Percentiles rank a stretch among this genome's conserved stretches.
Conservation (phyloP, 2,797 vertebrate species). For the Decapterus maruadsi region DNA sequence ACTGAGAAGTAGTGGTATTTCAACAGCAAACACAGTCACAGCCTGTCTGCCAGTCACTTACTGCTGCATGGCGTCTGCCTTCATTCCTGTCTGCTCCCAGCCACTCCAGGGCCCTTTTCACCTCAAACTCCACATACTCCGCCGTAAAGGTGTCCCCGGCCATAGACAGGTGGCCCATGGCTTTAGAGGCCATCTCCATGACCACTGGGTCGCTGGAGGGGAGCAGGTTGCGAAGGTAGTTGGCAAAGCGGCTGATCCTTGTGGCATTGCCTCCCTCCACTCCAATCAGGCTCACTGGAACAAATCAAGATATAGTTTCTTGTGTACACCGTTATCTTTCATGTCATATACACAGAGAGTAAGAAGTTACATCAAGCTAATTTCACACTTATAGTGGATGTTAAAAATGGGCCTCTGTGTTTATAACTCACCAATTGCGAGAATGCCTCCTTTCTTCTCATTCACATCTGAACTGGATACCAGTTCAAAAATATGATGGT, state of each 20-base stretch:
- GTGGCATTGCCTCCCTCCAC: slow-evolving; percentile 98
- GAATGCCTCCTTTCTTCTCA: slow-evolving; percentile 98
- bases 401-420: neutral
- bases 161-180: slow-evolving; percentile 97
- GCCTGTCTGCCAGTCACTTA: slow-evolving; percentile 77
- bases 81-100: slow-evolving; percentile 97
- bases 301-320: slow-evolving; percentile 15
- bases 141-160: slow-evolving; percentile 98
- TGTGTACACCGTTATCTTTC: neutral
- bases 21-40: slow-evolving; percentile 54
- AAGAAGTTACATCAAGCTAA: neutral
- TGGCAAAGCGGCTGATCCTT: slow-evolving; percentile 97
- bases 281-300: slow-evolving; percentile 95
- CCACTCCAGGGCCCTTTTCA: slow-evolving; percentile 98
- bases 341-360: neutral
- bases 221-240: slow-evolving; percentile 97
- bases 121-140: slow-evolving; percentile 98
- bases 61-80: slow-evolving; percentile 95
- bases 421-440: slow-evolving; percentile 92
- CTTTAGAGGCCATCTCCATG: slow-evolving; percentile 99
- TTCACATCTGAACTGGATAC: slow-evolving; percentile 99
- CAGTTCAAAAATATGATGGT: slow-evolving; percentile 99
- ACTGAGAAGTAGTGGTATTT: slow-evolving; percentile 35
- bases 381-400: neutral
- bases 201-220: slow-evolving; percentile 97